phyloP scores from a whole-genome alignment of 2,113 vertebrate genomes.

The Phaethornis superciliosus region DNA sequence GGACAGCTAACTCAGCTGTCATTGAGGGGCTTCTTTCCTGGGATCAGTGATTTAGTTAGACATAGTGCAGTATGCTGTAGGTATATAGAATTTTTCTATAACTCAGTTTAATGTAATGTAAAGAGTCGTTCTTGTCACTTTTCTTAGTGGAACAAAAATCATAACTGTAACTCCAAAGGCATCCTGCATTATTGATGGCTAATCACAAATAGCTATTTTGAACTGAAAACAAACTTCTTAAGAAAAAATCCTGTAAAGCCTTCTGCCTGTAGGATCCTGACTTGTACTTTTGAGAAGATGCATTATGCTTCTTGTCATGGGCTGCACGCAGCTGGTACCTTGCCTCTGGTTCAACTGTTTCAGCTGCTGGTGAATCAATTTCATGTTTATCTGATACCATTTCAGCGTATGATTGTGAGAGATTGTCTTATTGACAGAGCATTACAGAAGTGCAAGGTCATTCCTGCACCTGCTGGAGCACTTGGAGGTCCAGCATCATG shows the following conservation, averaged over 20 bases:
- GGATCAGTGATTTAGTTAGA: not conserved
- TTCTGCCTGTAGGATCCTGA: not conserved
- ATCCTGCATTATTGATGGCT: not conserved
- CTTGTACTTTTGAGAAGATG: not conserved
- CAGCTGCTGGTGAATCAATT: not conserved
- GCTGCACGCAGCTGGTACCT: not conserved
- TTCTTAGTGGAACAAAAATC: not conserved
- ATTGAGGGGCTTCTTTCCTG: slow-evolving; percentile 8
- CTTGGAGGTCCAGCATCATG: no score
- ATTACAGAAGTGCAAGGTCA: not conserved
- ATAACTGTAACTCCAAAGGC: not conserved
- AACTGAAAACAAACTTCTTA: not conserved
- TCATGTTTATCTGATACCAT: not conserved
- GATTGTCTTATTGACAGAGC: not conserved
- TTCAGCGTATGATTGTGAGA: not conserved
- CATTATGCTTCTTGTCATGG: not conserved
- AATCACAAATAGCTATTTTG: not conserved
- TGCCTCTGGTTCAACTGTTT: not conserved
- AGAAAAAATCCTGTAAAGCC: not conserved
- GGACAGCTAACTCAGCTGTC: not conserved
- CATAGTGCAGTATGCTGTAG: not conserved
- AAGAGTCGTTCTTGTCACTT: not conserved
- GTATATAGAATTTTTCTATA: not conserved
- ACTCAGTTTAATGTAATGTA: not conserved
- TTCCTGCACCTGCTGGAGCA: not conserved